phyloP scores from a whole-genome alignment of 2,888 invertebrate genomes.

The Dicycla oo region DNA sequence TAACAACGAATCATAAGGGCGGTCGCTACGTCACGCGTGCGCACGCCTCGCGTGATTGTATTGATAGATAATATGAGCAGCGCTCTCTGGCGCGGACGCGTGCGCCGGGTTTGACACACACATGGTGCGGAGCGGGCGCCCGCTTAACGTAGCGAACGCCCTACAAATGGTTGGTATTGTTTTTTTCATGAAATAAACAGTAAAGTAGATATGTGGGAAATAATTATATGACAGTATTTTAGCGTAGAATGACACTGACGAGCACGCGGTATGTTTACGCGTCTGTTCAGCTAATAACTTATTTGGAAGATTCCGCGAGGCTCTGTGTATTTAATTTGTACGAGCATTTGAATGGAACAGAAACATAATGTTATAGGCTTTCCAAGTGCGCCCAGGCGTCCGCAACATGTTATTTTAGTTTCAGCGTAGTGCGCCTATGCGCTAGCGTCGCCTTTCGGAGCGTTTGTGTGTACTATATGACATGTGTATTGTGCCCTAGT shows the following conservation, averaged over 20 bases:
- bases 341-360: neutral
- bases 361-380: slow-evolving; percentile 2
- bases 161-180: slow-evolving; percentile 27
- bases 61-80: no score
- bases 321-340: neutral
- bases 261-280: neutral
- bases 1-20: neutral
- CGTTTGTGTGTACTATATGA: neutral
- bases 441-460: slow-evolving; percentile 22
- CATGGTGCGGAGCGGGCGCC: no score
- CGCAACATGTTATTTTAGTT: slow-evolving; percentile 28
- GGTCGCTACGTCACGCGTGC: no score
- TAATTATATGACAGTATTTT: neutral
- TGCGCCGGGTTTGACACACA: no score
- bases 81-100: no score
- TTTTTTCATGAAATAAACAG: neutral
- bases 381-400: slow-evolving; percentile 36
- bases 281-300: slow-evolving; percentile 3
- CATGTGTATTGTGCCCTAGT: slow-evolving; percentile 11
- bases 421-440: slow-evolving; percentile 35
- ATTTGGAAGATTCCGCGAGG: neutral
- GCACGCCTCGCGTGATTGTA: no score
- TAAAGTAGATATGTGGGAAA: neutral
- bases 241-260: slow-evolving; percentile 6
- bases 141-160: no score